Base-by-base conservation (phyloP, 2,797 vertebrate species). In the Decapterus maruadsi region DNA sequence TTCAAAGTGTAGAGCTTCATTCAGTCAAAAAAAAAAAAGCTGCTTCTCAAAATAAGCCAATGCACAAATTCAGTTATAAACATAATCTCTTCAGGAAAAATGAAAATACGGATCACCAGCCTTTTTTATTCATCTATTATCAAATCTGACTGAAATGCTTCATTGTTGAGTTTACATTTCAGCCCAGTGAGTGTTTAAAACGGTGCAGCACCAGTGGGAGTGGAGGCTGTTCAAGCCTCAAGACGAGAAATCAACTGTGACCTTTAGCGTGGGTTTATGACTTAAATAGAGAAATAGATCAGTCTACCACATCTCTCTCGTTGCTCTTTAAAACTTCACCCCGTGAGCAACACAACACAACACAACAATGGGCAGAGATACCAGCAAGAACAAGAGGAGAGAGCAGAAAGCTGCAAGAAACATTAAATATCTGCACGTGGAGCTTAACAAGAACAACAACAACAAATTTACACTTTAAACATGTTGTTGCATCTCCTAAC, bases 241-340 rank as follows among this genome's bases (percentile, higher is more conserved):
- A 40, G 9, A 60, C 20, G 56, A 19, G n/a, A 45, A 46, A 69
- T 19, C 59, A 69, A 55, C 42, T 29, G 14, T 70, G 73, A 73
- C 76, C 54, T 61, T 78, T 46, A 45, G 6, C 40, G 56, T 67
- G 34, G 48, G 66, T 68, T 67, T 22, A 46, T 71, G 36, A 53
- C 8, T 22, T 16, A 17, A 29, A 31, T 8, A 54, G 11, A 54
- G 12, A 10, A 38, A 72, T 14, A 40, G 14, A 65, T 17, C 26
- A 54, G 42, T 45, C 17, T 13, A 12, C 40, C 20, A 57, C 36
- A 31, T 57, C 34, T 64, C 13, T 29, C 45, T 59, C 13, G 45
- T 12, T 54, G 54, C n/a, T 46, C 31, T 60, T 54, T 58, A 60
- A 1, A 31, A 31, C 20, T 31, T 3, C 20, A 29, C 50, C 22